Base-by-base conservation (phyloP, 2,797 vertebrate species). In the Hephaestus fuliginosus region DNA sequence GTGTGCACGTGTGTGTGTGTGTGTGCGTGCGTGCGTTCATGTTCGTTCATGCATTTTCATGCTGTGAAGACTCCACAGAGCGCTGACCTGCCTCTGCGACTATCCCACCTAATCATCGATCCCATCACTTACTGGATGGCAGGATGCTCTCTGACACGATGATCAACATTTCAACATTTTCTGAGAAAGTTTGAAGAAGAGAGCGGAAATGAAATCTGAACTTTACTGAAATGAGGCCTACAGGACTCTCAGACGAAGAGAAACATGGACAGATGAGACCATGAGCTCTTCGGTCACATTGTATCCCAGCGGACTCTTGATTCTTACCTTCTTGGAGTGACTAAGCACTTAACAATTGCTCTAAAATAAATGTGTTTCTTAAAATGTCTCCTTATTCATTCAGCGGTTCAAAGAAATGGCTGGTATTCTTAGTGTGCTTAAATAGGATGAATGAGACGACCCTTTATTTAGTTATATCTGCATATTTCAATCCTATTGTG, bases 291-390 rank as follows among this genome's bases (percentile, higher is more conserved):
- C 22, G 36, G 52, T 15, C 9, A 17, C 18, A 56, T 48, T 41
- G 22, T 74, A 46, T 71, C 22, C 55, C 46, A 7, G 17, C 48
- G 10, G 60, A 7, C 43, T 80, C 55, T 55, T 53, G 64, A 84
- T 78, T 79, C 58, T 56, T 43, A 70, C 46, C 63, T 81, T 49
- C 48, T 17, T 44, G 20, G 30, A 88, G 13, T 88, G 72, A 88
- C 74, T 83, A 64, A 92, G 62, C 79, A 84, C 77, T 86, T 74
- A 46, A 79, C 68, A 33, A 30, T 80, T 81, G 57, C 68, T 28
- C 67, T 80, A 30, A 90, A 94, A 93, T 93, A 93, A 94, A 94
- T 41, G 14, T 78, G 30, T 89, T 91, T 90, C 65, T 77, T 85
- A 74, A 82, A 86, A 69, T 61, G 68, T 67, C 49, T 81, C 39